Conservation (phyloP, 2,888 invertebrate species). For the Cephus nigrinus region DNA sequence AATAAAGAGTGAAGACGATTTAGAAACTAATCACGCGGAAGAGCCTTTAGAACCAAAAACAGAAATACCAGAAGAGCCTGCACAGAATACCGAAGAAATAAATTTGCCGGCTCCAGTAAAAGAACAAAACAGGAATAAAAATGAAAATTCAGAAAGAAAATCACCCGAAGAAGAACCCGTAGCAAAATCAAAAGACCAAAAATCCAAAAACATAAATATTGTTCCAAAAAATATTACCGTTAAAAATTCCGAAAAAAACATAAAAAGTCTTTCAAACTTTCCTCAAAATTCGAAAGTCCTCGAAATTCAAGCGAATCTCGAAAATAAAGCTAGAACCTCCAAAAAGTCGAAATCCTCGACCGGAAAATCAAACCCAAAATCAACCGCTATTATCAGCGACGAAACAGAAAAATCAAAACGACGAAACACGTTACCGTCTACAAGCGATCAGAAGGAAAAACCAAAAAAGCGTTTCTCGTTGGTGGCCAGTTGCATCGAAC, state of each 20-base stretch:
- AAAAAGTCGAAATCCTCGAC: not conserved
- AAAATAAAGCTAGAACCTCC: too few species aligned
- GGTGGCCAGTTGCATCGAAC: slow-evolving; percentile 60
- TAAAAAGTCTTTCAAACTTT: slow-evolving; percentile 63
- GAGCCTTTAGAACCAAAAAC: not conserved
- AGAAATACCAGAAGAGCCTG: slow-evolving; percentile 3
- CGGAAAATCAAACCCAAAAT: not conserved
- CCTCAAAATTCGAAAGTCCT: slow-evolving; percentile 50
- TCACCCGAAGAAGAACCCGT: slow-evolving; percentile 40
- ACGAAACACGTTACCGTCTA: not conserved
- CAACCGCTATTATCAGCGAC: not conserved
- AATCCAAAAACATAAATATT: slow-evolving; percentile 52
- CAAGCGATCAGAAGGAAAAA: slow-evolving; percentile 18
- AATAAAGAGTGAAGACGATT: slow-evolving; percentile 22
- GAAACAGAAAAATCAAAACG: slow-evolving; percentile 1
- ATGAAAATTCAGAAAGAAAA: slow-evolving; percentile 17
- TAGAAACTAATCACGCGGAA: slow-evolving; percentile 18
- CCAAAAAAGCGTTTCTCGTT: slow-evolving; percentile 59
- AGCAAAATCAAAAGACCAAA: not conserved
- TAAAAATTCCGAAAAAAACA: slow-evolving; percentile 59
- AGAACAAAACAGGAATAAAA: not conserved
- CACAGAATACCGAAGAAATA: not conserved
- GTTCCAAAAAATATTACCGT: slow-evolving; percentile 66
- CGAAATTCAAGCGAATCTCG: not conserved
- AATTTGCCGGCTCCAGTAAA: not conserved